phyloP scores from a whole-genome alignment of 1,140 invertebrate species.

The Drosophila persimilis region DNA sequence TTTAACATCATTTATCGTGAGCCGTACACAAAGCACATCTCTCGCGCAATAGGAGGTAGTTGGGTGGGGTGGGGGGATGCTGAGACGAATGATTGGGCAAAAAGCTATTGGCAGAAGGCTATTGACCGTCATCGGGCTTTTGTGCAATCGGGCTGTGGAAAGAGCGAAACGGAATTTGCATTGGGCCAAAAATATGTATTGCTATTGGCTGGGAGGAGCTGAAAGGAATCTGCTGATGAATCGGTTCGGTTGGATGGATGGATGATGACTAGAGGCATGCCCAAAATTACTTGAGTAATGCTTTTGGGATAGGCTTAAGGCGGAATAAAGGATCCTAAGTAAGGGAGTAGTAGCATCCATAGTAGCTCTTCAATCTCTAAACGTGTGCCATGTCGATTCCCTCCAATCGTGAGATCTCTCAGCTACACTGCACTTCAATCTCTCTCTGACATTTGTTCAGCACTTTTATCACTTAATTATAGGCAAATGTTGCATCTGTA shows the following conservation, averaged over 20 bases:
- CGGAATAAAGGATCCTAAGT: no score
- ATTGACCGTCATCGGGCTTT: slow-evolving; percentile 32
- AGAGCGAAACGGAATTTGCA: slow-evolving; percentile 14
- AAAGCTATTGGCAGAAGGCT: slow-evolving; percentile 37
- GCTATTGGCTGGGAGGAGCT: not conserved
- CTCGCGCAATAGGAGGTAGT: not conserved
- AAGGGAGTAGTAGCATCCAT: no score
- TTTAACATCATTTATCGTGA: slow-evolving; percentile 71
- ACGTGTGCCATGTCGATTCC: not conserved
- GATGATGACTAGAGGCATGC: slow-evolving; percentile 43
- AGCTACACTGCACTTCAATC: no score
- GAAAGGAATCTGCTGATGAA: slow-evolving; percentile 40
- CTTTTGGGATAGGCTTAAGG: no score
- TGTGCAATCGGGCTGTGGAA: not conserved
- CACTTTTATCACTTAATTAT: slow-evolving; percentile 35
- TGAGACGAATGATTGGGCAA: slow-evolving; percentile 48
- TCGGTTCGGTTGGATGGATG: slow-evolving; percentile 24
- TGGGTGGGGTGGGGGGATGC: not conserved
- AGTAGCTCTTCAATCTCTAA: no score
- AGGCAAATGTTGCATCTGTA: slow-evolving; percentile 28
- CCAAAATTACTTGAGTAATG: slow-evolving; percentile 11
- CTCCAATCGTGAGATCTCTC: no score
- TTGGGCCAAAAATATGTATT: slow-evolving; percentile 10
- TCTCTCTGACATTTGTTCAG: slow-evolving; percentile 4
- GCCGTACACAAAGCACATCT: slow-evolving; percentile 30